A percentile compares a stretch with the other conserved stretches of the same genome.
These are phyloP conservation scores for Sander vitreus DNA, from an alignment of 2,113 vertebrate genomes.

Conservation along the genomic window DNA sequence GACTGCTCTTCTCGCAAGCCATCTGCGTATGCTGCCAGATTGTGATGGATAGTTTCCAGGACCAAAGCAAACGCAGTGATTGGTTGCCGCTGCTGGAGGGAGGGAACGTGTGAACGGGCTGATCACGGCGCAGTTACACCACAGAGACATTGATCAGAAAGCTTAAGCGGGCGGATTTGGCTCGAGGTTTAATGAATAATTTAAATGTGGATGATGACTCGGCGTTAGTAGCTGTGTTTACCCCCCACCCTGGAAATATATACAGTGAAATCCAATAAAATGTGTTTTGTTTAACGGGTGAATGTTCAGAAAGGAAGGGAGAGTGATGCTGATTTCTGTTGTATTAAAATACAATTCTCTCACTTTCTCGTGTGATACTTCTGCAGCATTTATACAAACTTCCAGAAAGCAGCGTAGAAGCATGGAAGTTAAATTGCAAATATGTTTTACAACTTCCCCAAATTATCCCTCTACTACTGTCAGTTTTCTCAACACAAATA, in stretches of 20 bases:
- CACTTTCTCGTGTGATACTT: background rate
- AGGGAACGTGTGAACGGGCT: conserved; percentile 20
- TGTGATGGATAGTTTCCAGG: conserved; percentile 72
- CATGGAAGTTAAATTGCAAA: conserved; percentile 7
- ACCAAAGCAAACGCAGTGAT: conserved; percentile 55
- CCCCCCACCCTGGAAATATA: conserved; percentile 40
- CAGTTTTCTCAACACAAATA: conserved; percentile 21
- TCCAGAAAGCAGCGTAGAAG: background rate
- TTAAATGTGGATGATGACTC: conserved; percentile 80
- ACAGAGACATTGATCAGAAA: conserved; percentile 76
- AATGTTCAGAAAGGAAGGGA: conserved; percentile 18
- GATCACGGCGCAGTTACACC: conserved; percentile 36
- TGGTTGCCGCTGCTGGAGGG: conserved; percentile 52
- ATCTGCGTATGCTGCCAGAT: conserved; percentile 9
- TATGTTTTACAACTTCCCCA: conserved; percentile 15
- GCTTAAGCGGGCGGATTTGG: conserved; percentile 32
- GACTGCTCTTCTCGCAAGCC: conserved; percentile 12
- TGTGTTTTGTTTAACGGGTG: conserved; percentile 44
- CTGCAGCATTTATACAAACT: conserved; percentile 1
- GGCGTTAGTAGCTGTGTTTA: conserved; percentile 43
- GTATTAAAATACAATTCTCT: conserved; percentile 13
- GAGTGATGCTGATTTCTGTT: conserved; percentile 19
- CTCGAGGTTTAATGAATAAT: conserved; percentile 80
- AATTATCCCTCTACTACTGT: conserved; percentile 1
- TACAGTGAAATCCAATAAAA: conserved; percentile 48